These are phyloP conservation scores for Perdita meconis DNA, from an alignment of 2,888 invertebrate species.

Conservation along the genomic window DNA sequence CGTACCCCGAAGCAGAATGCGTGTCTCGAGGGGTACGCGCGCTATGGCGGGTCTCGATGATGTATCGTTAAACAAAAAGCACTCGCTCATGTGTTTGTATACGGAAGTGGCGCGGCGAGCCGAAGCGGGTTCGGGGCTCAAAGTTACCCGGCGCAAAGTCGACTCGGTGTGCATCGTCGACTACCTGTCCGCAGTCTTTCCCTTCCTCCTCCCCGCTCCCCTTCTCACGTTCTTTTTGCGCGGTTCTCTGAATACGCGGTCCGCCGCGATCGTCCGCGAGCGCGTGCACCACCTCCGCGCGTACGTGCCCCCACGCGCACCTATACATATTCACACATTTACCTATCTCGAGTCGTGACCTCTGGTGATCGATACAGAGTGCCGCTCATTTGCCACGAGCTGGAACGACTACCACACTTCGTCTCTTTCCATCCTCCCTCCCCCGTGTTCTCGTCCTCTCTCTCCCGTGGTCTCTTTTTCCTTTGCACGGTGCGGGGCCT, in stretches of 20 bases:
- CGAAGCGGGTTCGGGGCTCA: constrained; percentile 42
- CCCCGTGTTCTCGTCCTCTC: no score
- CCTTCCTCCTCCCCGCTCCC: constrained; percentile 15
- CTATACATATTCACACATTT: constrained; percentile 55
- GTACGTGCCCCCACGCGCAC: constrained; percentile 3
- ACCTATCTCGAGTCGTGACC: constrained; percentile 69
- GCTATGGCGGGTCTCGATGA: constrained; percentile 32
- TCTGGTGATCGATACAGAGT: constrained; percentile 71
- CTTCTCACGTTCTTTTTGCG: constrained; percentile 15
- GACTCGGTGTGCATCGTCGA: constrained; percentile 59
- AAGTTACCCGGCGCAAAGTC: constrained; percentile 58
- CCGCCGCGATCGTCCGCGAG: constrained; percentile 57
- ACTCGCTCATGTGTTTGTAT: constrained; percentile 55
- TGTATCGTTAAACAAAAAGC: constrained; percentile 50
- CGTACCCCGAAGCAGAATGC: neutral
- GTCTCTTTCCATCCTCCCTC: constrained; percentile 9
- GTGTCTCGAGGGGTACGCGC: neutral
- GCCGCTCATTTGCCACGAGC: constrained; percentile 72
- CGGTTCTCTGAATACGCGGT: constrained; percentile 51
- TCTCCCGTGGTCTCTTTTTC: constrained; percentile 17
- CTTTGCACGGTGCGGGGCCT: constrained; percentile 13
- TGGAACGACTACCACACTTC: constrained; percentile 63
- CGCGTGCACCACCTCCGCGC: constrained; percentile 29
- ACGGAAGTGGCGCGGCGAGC: constrained; percentile 55
- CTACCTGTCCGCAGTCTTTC: constrained; percentile 33